phyloP scores from a whole-genome alignment of 2,797 vertebrate species.

The Furcifer pardalis region DNA sequence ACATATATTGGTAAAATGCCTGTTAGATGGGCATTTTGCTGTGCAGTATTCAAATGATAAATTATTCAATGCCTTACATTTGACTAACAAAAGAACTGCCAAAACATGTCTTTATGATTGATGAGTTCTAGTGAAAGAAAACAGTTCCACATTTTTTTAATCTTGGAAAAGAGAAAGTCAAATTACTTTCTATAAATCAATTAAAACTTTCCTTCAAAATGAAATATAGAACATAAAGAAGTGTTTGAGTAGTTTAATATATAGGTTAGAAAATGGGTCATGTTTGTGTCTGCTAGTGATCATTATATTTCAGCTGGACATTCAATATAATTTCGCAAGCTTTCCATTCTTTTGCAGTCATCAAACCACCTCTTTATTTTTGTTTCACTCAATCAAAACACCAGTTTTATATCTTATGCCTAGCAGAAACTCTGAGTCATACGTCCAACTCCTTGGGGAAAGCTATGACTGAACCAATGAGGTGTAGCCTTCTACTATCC shows the following conservation, averaged over 20 bases:
- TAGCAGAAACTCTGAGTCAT: background rate
- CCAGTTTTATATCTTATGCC: background rate
- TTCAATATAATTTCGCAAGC: constrained; percentile 3
- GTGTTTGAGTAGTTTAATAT: constrained; percentile 1
- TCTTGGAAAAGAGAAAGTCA: background rate
- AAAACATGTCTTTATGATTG: constrained; percentile 6
- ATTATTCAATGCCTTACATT: accelerated
- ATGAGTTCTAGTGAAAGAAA: background rate
- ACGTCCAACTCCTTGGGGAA: background rate
- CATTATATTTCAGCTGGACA: background rate
- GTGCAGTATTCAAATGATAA: background rate
- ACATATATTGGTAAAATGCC: constrained; percentile 11
- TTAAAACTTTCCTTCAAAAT: background rate
- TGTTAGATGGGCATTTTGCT: constrained; percentile 1
- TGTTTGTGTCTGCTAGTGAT: background rate
- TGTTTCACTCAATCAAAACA: constrained; percentile 17
- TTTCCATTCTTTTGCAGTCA: constrained; percentile 10
- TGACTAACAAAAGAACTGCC: background rate
- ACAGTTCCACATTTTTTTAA: background rate
- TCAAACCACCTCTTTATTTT: background rate
- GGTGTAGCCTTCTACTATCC: background rate
- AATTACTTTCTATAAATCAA: background rate
- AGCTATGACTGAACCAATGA: background rate
- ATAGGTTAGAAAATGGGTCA: background rate
- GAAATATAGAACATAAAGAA: background rate